A percentile compares a stretch with the other conserved stretches of the same genome.
phyloP scores from a whole-genome alignment of 1,140 invertebrate genomes.

The Drosophila virilis region DNA sequence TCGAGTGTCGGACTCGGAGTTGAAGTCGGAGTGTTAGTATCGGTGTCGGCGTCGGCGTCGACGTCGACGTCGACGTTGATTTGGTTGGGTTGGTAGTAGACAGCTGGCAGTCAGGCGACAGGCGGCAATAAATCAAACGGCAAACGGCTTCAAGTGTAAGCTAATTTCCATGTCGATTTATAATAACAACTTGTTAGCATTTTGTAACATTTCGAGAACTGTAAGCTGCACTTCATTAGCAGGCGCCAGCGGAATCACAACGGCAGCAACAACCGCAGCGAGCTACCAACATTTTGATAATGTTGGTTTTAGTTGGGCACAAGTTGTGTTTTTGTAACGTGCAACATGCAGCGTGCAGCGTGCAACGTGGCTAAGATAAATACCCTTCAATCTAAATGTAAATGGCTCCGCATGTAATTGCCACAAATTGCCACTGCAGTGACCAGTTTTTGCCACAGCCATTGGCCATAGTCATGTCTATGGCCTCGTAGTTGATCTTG shows the following conservation, averaged over 20 bases:
- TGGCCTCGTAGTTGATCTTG: conserved; percentile 47
- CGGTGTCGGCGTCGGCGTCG: conserved; percentile 23
- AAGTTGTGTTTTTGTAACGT: conserved; percentile 15
- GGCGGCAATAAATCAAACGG: conserved; percentile 81
- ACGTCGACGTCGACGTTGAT: conserved; percentile 9
- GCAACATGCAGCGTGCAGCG: conserved; percentile 25
- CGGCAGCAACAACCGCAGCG: conserved; percentile 1
- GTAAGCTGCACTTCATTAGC: conserved; percentile 50
- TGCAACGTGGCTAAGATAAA: conserved; percentile 64
- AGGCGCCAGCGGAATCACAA: conserved; percentile 34
- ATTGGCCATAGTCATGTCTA: conserved; percentile 57
- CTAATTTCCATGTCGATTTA: conserved; percentile 83
- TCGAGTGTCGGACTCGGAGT: conserved; percentile 32
- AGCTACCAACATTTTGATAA: conserved; percentile 40
- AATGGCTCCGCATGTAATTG: conserved; percentile 83
- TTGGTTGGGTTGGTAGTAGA: conserved; percentile 63
- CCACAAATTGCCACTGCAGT: conserved; percentile 83
- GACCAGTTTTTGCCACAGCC: conserved; percentile 72
- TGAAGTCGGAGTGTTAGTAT: conserved; percentile 15
- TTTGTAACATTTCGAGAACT: conserved; percentile 67
- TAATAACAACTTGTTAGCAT: conserved; percentile 83
- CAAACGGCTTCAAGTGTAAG: conserved; percentile 81
- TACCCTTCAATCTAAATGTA: conserved; percentile 83
- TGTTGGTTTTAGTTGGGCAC: conserved; percentile 30
- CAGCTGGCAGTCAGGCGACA: conserved; percentile 78